Evolutionary conservation across 2,888 invertebrate genomes (phyloP), one percentile per base, ranked within the genome.

Genomic region (Andrena trimmerana): DNA sequence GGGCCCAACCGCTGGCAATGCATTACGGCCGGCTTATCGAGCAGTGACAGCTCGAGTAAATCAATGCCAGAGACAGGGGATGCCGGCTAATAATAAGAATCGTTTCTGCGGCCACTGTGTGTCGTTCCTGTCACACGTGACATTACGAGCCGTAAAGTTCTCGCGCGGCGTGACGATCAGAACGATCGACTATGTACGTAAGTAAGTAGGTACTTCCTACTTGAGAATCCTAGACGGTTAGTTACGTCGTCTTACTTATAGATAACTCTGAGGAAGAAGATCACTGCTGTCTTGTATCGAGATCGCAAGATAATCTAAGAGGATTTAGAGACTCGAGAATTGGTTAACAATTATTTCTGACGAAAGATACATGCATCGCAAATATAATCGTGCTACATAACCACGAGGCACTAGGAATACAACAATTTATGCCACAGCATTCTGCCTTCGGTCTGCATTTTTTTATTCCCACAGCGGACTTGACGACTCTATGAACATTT

Each of bases 11-110:
- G 62, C 48, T 24, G 52, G 75, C 78, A 67, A 90, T 91, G 90
- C 88, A 90, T 92, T 91, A 92, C 86, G 83, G 60, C 78, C 86
- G 79, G 86, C 86, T 88, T 92, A 91, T 91, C 90, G 86, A 88
- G 80, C 81, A 84, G 84, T 89, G 90, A 90, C 91, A 90, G 88
- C 84, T 85, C 81, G 85, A 83, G 85, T 90, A 91, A 92, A 92
- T 92, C 90, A 88, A 89, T 86, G 80, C 63, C 24, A 52, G 20
- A 80, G 52, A 78, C 81, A 81, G 80, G 85, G 71, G 86, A 75
- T 71, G 75, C 48, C 78, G 48, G 63, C 71, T 84, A 87, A 81
- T 87, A 89, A 89, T 83, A 81, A 89, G 73, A 80, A 78, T 78
- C 75, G 75, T 85, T 85, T 67, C 76, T 83, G 48, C 74, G 63